Base-by-base conservation (phyloP, 2,888 invertebrate genomes). In the Steinernema carpocapsae region DNA sequence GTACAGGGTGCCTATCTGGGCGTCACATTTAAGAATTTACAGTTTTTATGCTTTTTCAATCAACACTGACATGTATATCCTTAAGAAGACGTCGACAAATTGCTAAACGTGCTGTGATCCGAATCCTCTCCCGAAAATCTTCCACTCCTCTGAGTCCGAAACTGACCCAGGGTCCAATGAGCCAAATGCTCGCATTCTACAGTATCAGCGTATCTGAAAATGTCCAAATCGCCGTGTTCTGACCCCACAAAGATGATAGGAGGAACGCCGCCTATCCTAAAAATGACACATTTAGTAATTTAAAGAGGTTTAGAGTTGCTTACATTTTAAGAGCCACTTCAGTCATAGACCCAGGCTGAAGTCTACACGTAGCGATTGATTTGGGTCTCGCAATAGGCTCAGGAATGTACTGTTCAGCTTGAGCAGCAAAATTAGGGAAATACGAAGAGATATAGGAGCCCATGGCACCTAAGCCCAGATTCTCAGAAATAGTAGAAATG, bases 371-470 rank as follows among this genome's bases (percentile, higher is more conserved):
- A 19, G 64, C 22, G 32, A 64, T 64, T 3, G 64, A 64, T 32
- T 64, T 64, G 17, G 64, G 64, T 32, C 64, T 29, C 4, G 64
- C 7, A 7, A 64, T 64, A 12, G 64, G 32, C n/a, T 37, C 64
- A 4, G 64, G 64, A 17, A 64, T 64, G 64, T 32, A 64, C 64
- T 64, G 64, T 12, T 64, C 64, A 2, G 64, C 64, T 32, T 64
- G 64, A 2, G 24, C 19, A 2, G 26, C 37, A 3, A 64, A 26
- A 7, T 64, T 17, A 12, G 64, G 32, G 37, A 22, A 64, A 29
- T 37, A 37, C 12, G 22, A 32, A 29, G 12, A 29, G 29, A 64
- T 29, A 17, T 32, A 64, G 17, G 1, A 1, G 19, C 64, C 64
- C 3, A 64, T 7, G 32, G 14, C 7, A 17, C 64, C 64, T 1